Evolutionary conservation across 1,140 invertebrate genomes (phyloP).

Genomic region (Listronotus oregonensis): DNA sequence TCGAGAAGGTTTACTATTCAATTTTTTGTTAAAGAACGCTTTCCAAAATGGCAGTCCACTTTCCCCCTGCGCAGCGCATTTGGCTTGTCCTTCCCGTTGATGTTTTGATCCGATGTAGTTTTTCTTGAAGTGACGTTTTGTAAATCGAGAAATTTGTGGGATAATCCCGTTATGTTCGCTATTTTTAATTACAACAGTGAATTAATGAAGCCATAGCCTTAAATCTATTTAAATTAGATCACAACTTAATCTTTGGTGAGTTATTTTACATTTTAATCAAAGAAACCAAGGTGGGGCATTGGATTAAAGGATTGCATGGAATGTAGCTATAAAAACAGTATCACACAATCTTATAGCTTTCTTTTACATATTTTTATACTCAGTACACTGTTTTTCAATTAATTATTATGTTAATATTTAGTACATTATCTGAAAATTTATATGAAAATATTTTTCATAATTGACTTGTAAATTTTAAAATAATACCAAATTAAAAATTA

Average conservation of each 20-base stretch:
- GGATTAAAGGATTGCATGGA: not conserved
- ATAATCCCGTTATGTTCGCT: slow-evolving; percentile 19
- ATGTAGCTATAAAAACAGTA: too few relatives aligned
- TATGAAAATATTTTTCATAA: too few relatives aligned
- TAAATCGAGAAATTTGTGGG: slow-evolving; percentile 7
- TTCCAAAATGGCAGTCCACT: too few relatives aligned
- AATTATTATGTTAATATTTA: too few relatives aligned
- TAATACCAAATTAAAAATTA: too few relatives aligned
- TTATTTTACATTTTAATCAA: slow-evolving; percentile 6
- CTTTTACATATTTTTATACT: too few relatives aligned
- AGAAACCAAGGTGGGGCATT: slow-evolving; percentile 3
- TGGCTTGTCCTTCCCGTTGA: slow-evolving; percentile 5
- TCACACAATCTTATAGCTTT: too few relatives aligned
- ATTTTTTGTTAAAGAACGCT: too few relatives aligned
- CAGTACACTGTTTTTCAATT: too few relatives aligned
- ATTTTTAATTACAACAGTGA: slow-evolving; percentile 8
- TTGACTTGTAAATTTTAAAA: too few relatives aligned
- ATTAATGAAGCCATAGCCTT: slow-evolving; percentile 15
- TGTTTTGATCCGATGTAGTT: slow-evolving; percentile 8
- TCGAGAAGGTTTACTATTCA: too few relatives aligned
- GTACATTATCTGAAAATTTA: too few relatives aligned
- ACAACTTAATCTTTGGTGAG: slow-evolving; percentile 13
- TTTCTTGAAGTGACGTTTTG: slow-evolving; percentile 28
- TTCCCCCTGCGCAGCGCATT: not conserved
- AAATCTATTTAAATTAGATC: slow-evolving; percentile 15